phyloP scores from a whole-genome alignment of 2,888 invertebrate species.

The Diarsia brunnea region DNA sequence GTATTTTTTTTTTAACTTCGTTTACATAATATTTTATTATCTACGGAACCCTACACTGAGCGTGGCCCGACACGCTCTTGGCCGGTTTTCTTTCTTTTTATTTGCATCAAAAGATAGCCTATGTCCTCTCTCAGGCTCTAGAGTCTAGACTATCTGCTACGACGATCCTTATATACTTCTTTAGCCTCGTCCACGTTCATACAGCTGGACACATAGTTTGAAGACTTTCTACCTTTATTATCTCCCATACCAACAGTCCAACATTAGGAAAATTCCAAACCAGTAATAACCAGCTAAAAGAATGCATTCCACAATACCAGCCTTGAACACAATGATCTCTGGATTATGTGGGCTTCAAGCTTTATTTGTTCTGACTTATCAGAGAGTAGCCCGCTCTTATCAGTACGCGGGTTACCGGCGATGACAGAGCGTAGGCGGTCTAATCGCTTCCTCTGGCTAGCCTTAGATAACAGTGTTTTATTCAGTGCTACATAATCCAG shows the following conservation, averaged over 20 bases:
- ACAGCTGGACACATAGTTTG: too few species aligned
- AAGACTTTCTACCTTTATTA: neutral
- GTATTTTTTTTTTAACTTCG: too few species aligned
- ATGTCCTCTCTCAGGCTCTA: too few species aligned
- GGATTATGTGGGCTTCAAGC: conserved; percentile 56
- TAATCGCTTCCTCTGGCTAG: conserved; percentile 50
- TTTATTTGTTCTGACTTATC: conserved; percentile 51
- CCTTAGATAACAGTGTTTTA: conserved; percentile 47
- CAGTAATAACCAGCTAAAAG: conserved; percentile 20
- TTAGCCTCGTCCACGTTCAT: too few species aligned
- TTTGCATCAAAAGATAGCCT: too few species aligned
- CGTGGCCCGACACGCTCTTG: too few species aligned
- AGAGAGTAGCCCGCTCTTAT: conserved; percentile 51
- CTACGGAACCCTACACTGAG: too few species aligned
- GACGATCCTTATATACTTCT: too few species aligned
- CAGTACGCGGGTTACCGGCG: conserved; percentile 38
- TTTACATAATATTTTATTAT: too few species aligned
- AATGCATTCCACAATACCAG: conserved; percentile 19
- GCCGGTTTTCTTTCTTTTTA: too few species aligned
- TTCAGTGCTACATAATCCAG: conserved; percentile 43
- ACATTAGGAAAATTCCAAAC: neutral
- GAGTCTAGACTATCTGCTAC: too few species aligned
- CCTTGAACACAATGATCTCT: conserved; percentile 45
- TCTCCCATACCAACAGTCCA: neutral
- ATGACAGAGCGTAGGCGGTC: conserved; percentile 49